Percentiles rank a stretch among this genome's conserved stretches.
These are phyloP conservation scores for Ctenomys sociabilis DNA, from an alignment of 2,113 vertebrate species.

Conservation along the genomic window DNA sequence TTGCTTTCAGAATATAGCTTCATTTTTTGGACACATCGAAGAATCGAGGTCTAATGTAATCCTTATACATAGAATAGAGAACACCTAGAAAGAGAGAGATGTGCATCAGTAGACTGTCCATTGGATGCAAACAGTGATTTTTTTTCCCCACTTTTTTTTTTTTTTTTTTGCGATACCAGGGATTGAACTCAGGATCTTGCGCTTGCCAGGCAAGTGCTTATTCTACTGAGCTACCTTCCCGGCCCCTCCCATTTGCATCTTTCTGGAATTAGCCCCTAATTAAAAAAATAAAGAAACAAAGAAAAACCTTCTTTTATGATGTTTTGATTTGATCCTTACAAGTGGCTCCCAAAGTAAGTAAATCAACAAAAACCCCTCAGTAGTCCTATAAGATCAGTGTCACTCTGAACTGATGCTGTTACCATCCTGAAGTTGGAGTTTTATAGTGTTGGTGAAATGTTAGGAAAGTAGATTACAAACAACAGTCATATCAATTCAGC, in stretches of 20 bases:
- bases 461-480: conserved; percentile 14
- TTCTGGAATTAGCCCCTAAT: background rate
- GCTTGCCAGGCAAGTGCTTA: too few relatives aligned
- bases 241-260: background rate
- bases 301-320: background rate
- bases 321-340: background rate
- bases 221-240: too few relatives aligned
- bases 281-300: background rate
- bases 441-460: conserved; percentile 15
- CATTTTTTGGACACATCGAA: conserved; percentile 67
- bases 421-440: conserved; percentile 24
- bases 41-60: conserved; percentile 75
- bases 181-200: too few relatives aligned
- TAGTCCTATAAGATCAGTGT: background rate
- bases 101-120: background rate
- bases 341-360: background rate
- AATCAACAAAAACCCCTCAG: background rate
- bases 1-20: conserved; percentile 38
- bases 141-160: background rate
- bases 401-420: conserved; percentile 1
- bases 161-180: too few relatives aligned
- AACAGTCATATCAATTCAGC: background rate
- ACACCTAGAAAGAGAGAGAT: conserved; percentile 78
- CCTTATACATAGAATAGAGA: conserved; percentile 83
- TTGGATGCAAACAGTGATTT: background rate